Conservation (phyloP, 2,888 invertebrate genomes). For the Synanthedon tipuliformis region DNA sequence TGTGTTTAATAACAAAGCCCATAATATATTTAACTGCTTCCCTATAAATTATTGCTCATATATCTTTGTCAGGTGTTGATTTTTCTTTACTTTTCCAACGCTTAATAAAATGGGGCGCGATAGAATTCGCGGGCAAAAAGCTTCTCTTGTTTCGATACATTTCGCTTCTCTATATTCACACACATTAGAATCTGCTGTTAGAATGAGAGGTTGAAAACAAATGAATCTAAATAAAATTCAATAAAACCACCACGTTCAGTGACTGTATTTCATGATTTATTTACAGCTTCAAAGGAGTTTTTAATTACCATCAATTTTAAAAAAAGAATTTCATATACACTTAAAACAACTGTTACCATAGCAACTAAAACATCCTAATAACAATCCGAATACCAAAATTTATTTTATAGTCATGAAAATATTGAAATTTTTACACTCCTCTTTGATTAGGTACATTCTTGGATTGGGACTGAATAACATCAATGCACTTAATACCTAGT, state of each 20-base stretch:
- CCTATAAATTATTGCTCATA: no score
- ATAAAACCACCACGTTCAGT: conserved; percentile 19
- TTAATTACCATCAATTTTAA: neutral
- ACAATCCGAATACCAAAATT: neutral
- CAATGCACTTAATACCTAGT: conserved; percentile 20
- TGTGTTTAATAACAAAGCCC: no score
- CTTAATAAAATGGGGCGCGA: no score
- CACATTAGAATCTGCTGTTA: no score
- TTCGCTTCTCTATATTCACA: no score
- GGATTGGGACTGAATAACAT: conserved; percentile 47
- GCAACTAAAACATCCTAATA: no score
- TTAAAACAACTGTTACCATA: neutral
- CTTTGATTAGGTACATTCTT: conserved; percentile 32
- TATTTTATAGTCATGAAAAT: neutral
- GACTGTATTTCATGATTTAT: conserved; percentile 40
- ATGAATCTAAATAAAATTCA: neutral
- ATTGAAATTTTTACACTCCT: neutral
- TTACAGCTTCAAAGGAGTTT: conserved; percentile 25
- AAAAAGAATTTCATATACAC: neutral
- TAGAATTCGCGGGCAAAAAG: no score
- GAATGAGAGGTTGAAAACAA: neutral
- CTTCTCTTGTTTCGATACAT: no score
- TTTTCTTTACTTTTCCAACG: no score
- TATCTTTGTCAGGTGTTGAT: no score
- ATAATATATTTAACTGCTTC: no score